Evolutionary conservation across 2,113 vertebrate species (phyloP).

Genomic region (Conger conger): DNA sequence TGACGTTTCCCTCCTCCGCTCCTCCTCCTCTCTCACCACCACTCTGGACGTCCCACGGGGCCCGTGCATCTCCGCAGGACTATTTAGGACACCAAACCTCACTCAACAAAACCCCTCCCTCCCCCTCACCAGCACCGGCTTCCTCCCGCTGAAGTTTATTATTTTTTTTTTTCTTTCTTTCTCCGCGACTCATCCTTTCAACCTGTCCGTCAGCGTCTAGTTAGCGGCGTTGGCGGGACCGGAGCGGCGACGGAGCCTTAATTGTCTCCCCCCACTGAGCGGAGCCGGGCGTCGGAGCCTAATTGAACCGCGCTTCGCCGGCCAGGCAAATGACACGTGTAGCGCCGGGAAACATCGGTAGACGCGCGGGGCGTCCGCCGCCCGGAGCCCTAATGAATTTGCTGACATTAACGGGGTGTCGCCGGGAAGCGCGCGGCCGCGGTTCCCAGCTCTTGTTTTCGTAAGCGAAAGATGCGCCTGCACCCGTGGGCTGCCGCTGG

Average conservation of each 20-base stretch:
- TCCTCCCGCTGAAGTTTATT: too few relatives aligned
- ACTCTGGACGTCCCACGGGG: not conserved
- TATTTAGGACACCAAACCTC: not conserved
- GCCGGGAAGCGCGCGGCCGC: not conserved
- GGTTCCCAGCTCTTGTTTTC: not conserved
- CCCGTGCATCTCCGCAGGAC: not conserved
- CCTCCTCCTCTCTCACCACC: not conserved
- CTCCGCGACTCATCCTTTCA: not conserved
- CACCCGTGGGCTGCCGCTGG: not conserved
- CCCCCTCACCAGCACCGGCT: not conserved
- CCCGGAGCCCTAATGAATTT: not conserved
- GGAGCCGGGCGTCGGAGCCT: not conserved
- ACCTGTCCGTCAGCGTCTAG: slow-evolving; percentile 4
- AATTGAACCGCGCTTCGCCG: not conserved
- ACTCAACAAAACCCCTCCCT: not conserved
- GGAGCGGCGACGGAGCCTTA: not conserved
- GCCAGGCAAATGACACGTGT: not conserved
- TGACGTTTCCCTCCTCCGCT: not conserved
- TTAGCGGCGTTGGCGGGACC: slow-evolving; percentile 5
- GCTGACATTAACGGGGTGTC: not conserved
- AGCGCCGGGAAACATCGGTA: not conserved
- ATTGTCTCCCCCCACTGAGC: not conserved
- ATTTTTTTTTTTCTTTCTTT: not conserved
- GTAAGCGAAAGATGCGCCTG: not conserved
- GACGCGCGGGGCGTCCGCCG: not conserved